Conservation (phyloP, 2,113 vertebrate genomes). For the Aspidoscelis tigris region DNA sequence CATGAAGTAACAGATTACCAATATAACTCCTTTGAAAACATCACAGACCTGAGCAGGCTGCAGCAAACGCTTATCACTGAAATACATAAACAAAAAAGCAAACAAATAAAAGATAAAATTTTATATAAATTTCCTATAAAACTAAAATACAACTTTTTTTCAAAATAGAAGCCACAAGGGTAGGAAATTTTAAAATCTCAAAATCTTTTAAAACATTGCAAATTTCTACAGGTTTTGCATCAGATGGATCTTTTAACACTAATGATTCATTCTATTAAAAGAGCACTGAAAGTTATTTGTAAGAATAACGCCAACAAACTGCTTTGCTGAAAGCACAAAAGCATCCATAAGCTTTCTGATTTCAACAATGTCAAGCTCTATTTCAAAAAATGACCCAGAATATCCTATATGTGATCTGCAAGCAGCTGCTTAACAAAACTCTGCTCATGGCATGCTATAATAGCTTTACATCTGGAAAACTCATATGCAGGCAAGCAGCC, state of each 20-base stretch:
- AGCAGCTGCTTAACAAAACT: neutral
- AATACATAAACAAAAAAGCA: slow-evolving; percentile 54
- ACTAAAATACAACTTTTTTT: neutral
- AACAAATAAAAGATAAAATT: slow-evolving; percentile 31
- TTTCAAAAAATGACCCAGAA: neutral
- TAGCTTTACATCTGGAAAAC: neutral
- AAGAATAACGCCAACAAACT: neutral
- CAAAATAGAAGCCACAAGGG: neutral
- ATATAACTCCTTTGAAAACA: slow-evolving; percentile 92
- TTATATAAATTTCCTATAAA: neutral
- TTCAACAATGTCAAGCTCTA: neutral
- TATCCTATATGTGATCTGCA: neutral
- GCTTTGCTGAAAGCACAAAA: slow-evolving; percentile 1
- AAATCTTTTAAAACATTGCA: neutral
- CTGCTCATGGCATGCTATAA: neutral
- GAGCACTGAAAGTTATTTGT: neutral
- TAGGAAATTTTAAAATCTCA: neutral
- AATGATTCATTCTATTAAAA: neutral
- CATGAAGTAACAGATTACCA: slow-evolving; percentile 95
- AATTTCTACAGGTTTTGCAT: neutral
- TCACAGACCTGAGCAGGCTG: slow-evolving; percentile 98
- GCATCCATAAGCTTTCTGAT: neutral
- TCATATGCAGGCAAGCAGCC: neutral
- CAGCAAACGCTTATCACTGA: slow-evolving; percentile 89
- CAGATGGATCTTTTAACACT: slow-evolving; percentile 4